phyloP scores from a whole-genome alignment of 2,797 vertebrate species.

The Ctenochaetus hawaiiensis region DNA sequence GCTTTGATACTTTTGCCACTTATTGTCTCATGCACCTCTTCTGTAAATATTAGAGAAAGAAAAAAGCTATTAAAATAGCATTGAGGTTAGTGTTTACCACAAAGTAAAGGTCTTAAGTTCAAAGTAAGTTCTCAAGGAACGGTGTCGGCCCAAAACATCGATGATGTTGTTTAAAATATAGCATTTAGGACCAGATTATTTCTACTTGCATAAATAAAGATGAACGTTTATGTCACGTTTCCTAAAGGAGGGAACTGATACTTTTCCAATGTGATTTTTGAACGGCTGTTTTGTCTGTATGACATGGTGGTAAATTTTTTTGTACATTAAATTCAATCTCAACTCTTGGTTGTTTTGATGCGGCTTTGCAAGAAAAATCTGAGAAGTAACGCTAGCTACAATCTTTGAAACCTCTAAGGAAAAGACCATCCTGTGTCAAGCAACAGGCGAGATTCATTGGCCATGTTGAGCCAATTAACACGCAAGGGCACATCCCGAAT shows the following conservation, averaged over 20 bases:
- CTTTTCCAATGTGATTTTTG: slow-evolving; percentile 39
- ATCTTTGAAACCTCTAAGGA: slow-evolving; percentile 44
- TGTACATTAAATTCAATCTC: slow-evolving; percentile 28
- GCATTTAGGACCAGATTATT: background rate
- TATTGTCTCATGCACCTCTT: background rate
- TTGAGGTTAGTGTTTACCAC: background rate
- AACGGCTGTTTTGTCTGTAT: slow-evolving; percentile 26
- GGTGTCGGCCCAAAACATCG: background rate
- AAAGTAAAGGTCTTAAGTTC: background rate
- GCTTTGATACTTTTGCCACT: background rate
- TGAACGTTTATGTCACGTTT: slow-evolving; percentile 19
- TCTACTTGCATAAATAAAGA: slow-evolving; percentile 9
- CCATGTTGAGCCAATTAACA: slow-evolving; percentile 90
- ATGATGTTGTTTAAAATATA: background rate
- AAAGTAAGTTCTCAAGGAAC: background rate
- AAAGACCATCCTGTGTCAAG: slow-evolving; percentile 68
- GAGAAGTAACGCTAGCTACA: slow-evolving; percentile 9
- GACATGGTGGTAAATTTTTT: slow-evolving; percentile 36
- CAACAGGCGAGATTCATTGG: slow-evolving; percentile 80
- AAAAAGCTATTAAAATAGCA: background rate
- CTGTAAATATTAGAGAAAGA: background rate
- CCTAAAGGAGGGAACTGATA: slow-evolving; percentile 11
- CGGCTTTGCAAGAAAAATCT: background rate
- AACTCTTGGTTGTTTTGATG: slow-evolving; percentile 2
- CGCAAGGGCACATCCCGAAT: slow-evolving; percentile 87